Conservation (phyloP, 2,888 invertebrate genomes). For the Nomada ferruginata region DNA sequence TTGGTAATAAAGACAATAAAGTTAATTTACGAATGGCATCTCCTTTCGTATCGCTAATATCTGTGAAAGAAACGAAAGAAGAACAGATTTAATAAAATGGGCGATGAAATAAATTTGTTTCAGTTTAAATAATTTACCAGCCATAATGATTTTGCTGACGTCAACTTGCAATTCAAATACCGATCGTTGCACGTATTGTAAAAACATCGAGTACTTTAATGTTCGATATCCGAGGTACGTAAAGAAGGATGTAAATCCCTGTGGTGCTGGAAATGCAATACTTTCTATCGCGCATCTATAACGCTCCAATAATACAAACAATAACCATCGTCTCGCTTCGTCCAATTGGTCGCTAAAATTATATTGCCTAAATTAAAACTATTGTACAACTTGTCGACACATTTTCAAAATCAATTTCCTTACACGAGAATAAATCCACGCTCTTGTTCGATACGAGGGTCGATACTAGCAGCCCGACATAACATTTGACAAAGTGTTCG, state of each 20-base stretch:
- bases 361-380: slow-evolving; percentile 12
- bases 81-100: background rate
- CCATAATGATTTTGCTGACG: slow-evolving; percentile 93
- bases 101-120: background rate
- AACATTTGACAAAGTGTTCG: slow-evolving; percentile 91
- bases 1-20: slow-evolving; percentile 90
- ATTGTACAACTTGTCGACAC: background rate
- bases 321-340: slow-evolving; percentile 88
- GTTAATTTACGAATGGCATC: slow-evolving; percentile 90
- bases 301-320: slow-evolving; percentile 92
- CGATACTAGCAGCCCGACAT: slow-evolving; percentile 89
- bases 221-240: slow-evolving; percentile 93
- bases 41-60: slow-evolving; percentile 85
- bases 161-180: slow-evolving; percentile 95
- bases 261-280: slow-evolving; percentile 92
- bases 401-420: slow-evolving; percentile 65
- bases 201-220: slow-evolving; percentile 90
- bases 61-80: slow-evolving; percentile 58
- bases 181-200: slow-evolving; percentile 93
- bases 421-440: slow-evolving; percentile 93
- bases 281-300: slow-evolving; percentile 92
- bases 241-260: slow-evolving; percentile 95
- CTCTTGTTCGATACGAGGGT: slow-evolving; percentile 89
- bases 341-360: slow-evolving; percentile 89
- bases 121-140: slow-evolving; percentile 85